Base-by-base conservation (phyloP, 1,140 invertebrate genomes). In the Drosophila obscura region DNA sequence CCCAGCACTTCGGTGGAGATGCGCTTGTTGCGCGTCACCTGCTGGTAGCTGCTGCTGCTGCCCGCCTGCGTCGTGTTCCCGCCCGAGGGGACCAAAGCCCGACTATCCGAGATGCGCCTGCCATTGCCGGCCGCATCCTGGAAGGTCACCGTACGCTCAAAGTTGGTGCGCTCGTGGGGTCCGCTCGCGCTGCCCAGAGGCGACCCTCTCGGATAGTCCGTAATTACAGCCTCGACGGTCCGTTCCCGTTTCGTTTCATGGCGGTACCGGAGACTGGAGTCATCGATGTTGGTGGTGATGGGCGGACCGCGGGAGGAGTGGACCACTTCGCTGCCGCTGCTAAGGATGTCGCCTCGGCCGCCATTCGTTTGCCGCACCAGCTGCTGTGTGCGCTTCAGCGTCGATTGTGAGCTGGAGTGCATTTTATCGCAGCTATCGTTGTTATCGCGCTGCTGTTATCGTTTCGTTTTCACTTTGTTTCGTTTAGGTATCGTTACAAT, bases 1-100 rank as follows among this genome's bases (percentile, higher is more conserved):
- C 96, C 97, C 91, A 96, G 93, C 85, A 96, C 95, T 93, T 97
- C 96, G 63, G 96, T 97, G 74, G 96, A 96, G 72, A 97, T 93
- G 77, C 95, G 94, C 80, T 97, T 95, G 90, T 96, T 96, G 59
- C 96, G 96, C 80, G 96, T 94, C 84, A 97, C 94, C 81, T 95
- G 95, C 91, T 95, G 95, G 67, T 85, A 88, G 43, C 35, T 39
- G 4, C 35, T 5, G 35, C 35, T 39, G 35, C 35, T 39, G 35
- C 11, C 35, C 4, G 35, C 35, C 11, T 4, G 11, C 11, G 55
- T 28, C 0, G 59, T 28, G 31, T 19, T 22, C 1, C 52, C 51
- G 24, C 63, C 66, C 0, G 64, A 9, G 35, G 84, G 83, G 4
- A 88, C 73, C 56, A 88, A 13, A 9, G 83, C 84, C 8, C 84